phyloP scores from a whole-genome alignment of 1,140 invertebrate genomes.

The Drosophila parvula region DNA sequence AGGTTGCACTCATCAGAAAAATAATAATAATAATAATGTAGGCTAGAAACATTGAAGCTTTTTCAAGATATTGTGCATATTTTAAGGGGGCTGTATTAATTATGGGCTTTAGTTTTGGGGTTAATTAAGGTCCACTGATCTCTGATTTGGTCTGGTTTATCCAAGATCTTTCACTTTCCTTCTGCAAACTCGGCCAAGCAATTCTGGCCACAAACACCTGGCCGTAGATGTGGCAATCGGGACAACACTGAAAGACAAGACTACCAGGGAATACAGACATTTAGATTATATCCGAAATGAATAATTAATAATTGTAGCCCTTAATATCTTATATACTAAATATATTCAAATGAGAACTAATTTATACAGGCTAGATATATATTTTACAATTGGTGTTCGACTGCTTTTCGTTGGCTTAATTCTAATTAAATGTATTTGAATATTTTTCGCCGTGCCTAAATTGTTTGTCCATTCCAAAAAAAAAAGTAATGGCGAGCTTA shows the following conservation, averaged over 20 bases:
- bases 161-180: conserved; percentile 38
- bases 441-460: conserved; percentile 12
- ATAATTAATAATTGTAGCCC: too few species aligned
- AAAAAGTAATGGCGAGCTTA: conserved; percentile 11
- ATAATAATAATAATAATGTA: not conserved
- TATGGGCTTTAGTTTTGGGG: conserved; percentile 4
- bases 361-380: too few species aligned
- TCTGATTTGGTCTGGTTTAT: conserved; percentile 5
- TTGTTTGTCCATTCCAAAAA: not conserved
- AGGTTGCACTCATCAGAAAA: conserved; percentile 8
- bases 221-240: conserved; percentile 21
- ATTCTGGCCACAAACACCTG: conserved; percentile 33
- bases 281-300: too few species aligned
- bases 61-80: conserved; percentile 1
- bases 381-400: too few species aligned
- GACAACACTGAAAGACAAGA: conserved; percentile 3
- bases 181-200: conserved; percentile 7
- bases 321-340: too few species aligned
- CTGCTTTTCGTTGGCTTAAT: too few species aligned
- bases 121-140: conserved; percentile 30
- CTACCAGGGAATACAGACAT: too few species aligned
- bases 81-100: not conserved
- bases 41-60: not conserved
- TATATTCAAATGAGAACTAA: too few species aligned
- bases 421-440: not conserved